These are phyloP conservation scores for Zoanthus gigantus DNA, from an alignment of 92 coral and sea anemone species.

Conservation along the genomic window DNA sequence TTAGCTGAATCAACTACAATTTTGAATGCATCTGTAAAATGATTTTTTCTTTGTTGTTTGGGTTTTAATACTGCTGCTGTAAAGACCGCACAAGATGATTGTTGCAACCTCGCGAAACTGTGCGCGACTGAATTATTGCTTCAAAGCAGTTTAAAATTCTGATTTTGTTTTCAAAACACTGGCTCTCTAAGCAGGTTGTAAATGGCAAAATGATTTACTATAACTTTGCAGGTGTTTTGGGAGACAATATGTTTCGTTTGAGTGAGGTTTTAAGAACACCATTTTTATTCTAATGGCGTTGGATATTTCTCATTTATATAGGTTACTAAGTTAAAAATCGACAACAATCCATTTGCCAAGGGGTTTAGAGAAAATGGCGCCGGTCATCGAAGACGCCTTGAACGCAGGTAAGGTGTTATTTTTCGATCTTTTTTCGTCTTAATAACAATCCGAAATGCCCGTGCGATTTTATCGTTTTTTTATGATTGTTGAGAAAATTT, in stretches of 20 bases:
- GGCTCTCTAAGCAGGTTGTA: background rate
- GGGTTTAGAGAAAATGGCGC: slow-evolving; percentile 99
- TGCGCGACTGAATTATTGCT: background rate
- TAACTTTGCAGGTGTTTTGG: slow-evolving; percentile 27
- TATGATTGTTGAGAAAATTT: slow-evolving; percentile 1
- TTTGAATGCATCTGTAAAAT: slow-evolving; percentile 19
- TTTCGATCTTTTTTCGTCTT: background rate
- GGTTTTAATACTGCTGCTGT: background rate
- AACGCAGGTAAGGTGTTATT: slow-evolving; percentile 75
- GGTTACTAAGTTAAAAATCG: slow-evolving; percentile 97
- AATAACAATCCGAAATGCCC: background rate
- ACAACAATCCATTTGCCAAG: slow-evolving; percentile 98
- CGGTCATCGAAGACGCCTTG: slow-evolving; percentile 92
- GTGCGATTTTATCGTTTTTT: background rate
- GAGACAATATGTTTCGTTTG: background rate
- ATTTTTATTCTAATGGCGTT: background rate
- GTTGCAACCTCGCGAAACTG: background rate
- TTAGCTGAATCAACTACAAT: background rate
- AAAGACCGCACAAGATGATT: background rate
- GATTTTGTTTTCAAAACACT: slow-evolving; percentile 22
- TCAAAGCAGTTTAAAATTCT: background rate
- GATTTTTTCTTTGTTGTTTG: slow-evolving; percentile 9
- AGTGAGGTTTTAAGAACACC: slow-evolving; percentile 7
- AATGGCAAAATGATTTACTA: background rate
- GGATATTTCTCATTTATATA: slow-evolving; percentile 44